Percentiles rank a stretch among this genome's conserved stretches.
Evolutionary conservation across 2,113 vertebrate species (phyloP).

Genomic region (Lipotes vexillifer): DNA sequence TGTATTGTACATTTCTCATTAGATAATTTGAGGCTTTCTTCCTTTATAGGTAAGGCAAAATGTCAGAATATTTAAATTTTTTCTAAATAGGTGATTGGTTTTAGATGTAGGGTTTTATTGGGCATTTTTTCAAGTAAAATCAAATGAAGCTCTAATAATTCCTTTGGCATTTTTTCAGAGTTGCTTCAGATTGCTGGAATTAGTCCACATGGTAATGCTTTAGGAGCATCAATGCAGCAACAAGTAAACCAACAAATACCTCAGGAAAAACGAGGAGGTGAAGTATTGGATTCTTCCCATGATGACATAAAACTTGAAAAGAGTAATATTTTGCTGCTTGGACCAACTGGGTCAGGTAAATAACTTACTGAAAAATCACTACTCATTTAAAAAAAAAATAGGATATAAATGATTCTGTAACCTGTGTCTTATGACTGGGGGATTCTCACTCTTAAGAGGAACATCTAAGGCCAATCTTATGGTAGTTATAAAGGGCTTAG

Average conservation of each 20-base stretch:
- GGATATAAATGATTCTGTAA: neutral
- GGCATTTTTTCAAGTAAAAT: neutral
- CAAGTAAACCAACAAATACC: constrained; percentile 93
- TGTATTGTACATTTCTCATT: constrained; percentile 4
- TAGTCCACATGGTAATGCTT: constrained; percentile 94
- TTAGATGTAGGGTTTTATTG: constrained; percentile 1
- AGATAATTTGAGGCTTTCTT: neutral
- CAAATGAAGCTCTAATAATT: neutral
- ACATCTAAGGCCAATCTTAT: neutral
- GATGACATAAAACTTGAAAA: constrained; percentile 98
- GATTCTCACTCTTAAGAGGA: neutral
- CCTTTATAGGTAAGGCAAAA: constrained; percentile 1
- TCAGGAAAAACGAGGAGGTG: constrained; percentile 94
- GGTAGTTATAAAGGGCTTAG: neutral
- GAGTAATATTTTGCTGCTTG: constrained; percentile 97
- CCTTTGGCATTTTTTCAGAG: constrained; percentile 78
- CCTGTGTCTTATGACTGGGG: neutral
- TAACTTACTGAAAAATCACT: constrained; percentile 28
- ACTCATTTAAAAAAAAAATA: neutral
- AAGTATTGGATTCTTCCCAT: constrained; percentile 92
- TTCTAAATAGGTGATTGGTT: neutral
- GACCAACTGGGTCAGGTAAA: constrained; percentile 96
- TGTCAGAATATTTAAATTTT: constrained; percentile 32
- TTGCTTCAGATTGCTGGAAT: constrained; percentile 98
- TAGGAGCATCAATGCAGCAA: constrained; percentile 96